Evolutionary conservation across 2,888 invertebrate genomes (phyloP).

Genomic region (Adelphocoris suturalis): DNA sequence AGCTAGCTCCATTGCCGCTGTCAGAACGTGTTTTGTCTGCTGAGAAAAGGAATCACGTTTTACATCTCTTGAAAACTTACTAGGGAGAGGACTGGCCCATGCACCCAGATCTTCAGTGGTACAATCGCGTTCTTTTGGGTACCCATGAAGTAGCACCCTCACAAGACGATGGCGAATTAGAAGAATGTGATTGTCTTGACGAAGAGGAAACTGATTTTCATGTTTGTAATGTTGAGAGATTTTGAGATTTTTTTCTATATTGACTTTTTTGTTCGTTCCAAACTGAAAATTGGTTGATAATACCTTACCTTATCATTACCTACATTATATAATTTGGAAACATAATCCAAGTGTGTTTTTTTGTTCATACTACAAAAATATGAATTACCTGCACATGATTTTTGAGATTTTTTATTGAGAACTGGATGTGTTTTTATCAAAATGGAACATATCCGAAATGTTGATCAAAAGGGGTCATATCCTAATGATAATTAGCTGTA

Average conservation of each 20-base stretch:
- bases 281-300: background rate
- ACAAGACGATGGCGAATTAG: background rate
- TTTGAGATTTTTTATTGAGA: background rate
- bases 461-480: background rate
- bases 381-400: constrained; percentile 22
- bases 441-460: background rate
- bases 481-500: background rate
- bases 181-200: constrained; percentile 12
- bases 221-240: constrained; percentile 1
- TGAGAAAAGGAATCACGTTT: background rate
- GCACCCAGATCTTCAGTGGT: constrained; percentile 21
- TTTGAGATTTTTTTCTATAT: background rate
- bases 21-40: too few relatives aligned
- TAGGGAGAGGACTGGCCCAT: constrained; percentile 32
- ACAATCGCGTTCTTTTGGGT: constrained; percentile 3
- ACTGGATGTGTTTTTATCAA: background rate
- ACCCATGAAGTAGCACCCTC: background rate
- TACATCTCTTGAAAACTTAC: constrained; percentile 46
- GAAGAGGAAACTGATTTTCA: constrained; percentile 20
- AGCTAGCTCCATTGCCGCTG: too few relatives aligned
- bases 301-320: too few relatives aligned
- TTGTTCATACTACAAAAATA: background rate
- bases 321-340: too few relatives aligned
- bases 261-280: background rate
- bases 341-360: too few relatives aligned